Conservation (phyloP, 2,113 vertebrate genomes). For the Promerops cafer region DNA sequence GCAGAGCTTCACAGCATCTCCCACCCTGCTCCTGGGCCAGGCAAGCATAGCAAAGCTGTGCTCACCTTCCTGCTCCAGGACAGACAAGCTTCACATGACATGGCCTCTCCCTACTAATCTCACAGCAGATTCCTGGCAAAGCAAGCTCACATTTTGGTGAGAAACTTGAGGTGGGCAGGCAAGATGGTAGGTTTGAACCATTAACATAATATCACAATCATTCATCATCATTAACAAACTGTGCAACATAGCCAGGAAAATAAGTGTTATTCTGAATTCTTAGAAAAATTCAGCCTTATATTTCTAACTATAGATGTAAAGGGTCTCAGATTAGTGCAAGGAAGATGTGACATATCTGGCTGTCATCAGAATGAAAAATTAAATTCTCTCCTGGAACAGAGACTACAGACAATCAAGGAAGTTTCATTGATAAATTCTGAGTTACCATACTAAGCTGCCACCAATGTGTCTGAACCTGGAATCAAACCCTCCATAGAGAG, state of each 20-base stretch:
- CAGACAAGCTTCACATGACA: accelerated
- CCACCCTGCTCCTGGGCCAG: neutral
- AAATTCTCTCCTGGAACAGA: neutral
- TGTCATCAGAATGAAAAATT: neutral
- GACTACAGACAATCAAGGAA: neutral
- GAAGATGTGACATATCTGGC: neutral
- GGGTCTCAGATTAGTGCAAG: neutral
- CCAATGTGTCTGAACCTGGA: neutral
- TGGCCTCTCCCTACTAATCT: neutral
- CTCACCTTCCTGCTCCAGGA: neutral
- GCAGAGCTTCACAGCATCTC: neutral
- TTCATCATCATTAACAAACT: neutral
- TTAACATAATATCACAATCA: neutral
- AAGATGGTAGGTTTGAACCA: neutral
- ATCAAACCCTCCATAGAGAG: neutral
- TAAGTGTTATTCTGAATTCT: neutral
- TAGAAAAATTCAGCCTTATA: neutral
- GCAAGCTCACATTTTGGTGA: accelerated
- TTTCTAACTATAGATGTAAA: neutral
- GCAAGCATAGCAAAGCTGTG: neutral
- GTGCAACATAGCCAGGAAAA: neutral
- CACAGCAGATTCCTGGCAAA: accelerated
- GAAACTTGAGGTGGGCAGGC: neutral
- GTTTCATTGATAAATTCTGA: neutral
- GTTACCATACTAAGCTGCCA: neutral